Evolutionary conservation across 2,113 vertebrate species (phyloP).

Genomic region (Speoplatyrhinus poulsoni): DNA sequence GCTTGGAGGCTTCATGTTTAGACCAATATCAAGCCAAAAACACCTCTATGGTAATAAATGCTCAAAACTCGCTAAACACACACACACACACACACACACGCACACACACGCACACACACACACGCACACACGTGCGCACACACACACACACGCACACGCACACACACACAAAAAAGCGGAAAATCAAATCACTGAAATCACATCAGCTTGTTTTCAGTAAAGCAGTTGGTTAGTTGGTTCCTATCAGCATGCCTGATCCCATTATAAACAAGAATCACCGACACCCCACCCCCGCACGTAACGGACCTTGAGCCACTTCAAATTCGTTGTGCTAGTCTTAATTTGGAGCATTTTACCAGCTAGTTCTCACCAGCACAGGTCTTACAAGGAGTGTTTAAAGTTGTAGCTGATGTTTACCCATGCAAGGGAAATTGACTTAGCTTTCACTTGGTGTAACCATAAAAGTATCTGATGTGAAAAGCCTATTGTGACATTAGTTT

Average conservation of each 20-base stretch:
- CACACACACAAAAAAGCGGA: not conserved
- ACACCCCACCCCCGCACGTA: not conserved
- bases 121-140: too few species aligned
- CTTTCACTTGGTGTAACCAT: constrained; percentile 10
- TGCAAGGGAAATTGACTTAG: constrained; percentile 36
- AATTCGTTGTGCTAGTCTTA: constrained; percentile 16
- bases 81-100: too few species aligned
- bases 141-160: not conserved
- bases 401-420: constrained; percentile 31
- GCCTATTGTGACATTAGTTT: constrained; percentile 31
- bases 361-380: not conserved
- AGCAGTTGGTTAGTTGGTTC: not conserved
- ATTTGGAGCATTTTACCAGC: constrained; percentile 6
- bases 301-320: not conserved
- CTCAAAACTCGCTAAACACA: not conserved
- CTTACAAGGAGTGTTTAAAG: constrained; percentile 29
- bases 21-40: too few species aligned
- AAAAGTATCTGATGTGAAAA: constrained; percentile 8
- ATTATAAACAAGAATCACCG: not conserved
- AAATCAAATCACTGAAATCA: not conserved
- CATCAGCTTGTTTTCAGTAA: not conserved
- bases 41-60: too few species aligned
- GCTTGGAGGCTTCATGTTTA: too few species aligned
- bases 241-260: not conserved
- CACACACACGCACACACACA: too few species aligned